Evolutionary conservation across 2,888 invertebrate species (phyloP).

Genomic region (Hyalella azteca): DNA sequence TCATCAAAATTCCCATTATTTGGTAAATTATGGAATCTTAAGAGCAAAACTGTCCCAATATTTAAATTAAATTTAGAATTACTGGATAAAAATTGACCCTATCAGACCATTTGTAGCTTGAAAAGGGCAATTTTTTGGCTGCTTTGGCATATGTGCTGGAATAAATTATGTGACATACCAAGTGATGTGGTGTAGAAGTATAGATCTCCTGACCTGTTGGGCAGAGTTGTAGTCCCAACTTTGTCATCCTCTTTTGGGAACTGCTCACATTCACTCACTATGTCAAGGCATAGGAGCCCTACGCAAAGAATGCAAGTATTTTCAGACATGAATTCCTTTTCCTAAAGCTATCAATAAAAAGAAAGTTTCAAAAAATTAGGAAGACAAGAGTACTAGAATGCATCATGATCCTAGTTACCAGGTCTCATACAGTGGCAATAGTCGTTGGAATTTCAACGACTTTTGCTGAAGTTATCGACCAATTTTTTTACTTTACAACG

Average conservation of each 20-base stretch:
- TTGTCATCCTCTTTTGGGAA: constrained; percentile 70
- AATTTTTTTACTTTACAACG: no score
- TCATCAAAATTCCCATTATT: no score
- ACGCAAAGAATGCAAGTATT: constrained; percentile 71
- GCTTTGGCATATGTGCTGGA: neutral
- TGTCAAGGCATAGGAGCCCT: constrained; percentile 72
- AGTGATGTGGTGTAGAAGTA: neutral
- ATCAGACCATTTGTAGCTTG: neutral
- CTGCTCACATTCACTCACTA: constrained; percentile 68
- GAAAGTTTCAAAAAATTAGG: no score
- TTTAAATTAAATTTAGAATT: neutral
- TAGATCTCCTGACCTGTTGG: neutral
- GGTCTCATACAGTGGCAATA: no score
- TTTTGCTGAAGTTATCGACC: no score
- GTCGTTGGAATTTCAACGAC: no score
- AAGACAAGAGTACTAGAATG: no score
- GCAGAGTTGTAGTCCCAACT: constrained; percentile 20
- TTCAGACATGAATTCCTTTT: no score
- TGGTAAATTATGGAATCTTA: neutral
- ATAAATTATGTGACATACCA: neutral
- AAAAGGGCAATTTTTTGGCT: neutral
- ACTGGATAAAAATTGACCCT: neutral
- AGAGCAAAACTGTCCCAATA: neutral
- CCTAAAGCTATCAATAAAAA: no score
- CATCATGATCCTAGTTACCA: no score